Evolutionary conservation across 64 coral and sea anemone species (phyloP), one percentile per base, ranked within the genome.

Genomic region (Platygyra sinensis): DNA sequence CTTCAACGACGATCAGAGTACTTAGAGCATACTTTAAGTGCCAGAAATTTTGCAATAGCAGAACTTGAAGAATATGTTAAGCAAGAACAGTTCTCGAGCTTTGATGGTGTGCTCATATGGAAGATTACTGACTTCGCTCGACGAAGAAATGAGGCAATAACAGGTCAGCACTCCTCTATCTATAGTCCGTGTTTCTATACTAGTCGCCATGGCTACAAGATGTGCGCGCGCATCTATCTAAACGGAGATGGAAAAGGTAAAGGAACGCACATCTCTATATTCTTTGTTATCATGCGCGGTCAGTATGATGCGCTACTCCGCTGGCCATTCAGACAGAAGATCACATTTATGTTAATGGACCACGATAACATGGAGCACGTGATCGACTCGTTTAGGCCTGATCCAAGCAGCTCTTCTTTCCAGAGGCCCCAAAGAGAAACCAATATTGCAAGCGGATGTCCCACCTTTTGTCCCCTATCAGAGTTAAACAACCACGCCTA

Each of bases 291-390:
- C n/a, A 29, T 87, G 84, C 84, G 72, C 8, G 84, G 84, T 87
- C 27, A 87, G 65, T 87, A 73, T 33, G 84, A 87, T 33, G 84
- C 67, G 8, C 18, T 87, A 32, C 84, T 87, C n/a, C 67, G 67
- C 65, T 87, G 84, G 84, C 65, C 84, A 54, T 87, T 73, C 19
- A 51, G 46, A 33, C 65, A 72, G 67, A 91, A 86, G 36, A 72
- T 91, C 28, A 91, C 80, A 5, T 57, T 91, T 33, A 91, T 91
- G 90, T 62, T 91, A 63, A 60, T 91, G 30, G 81, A 91, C 54
- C 90, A 91, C 49, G 54, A 91, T 31, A 86, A 91, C 31, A 55
- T 73, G 39, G 90, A 91, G 30, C 90, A 91, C 81, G 81, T 91
- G 55, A 77, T 86, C 29, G 90, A 86, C 24, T 80, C 80, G 55